Conservation (phyloP, 2,888 invertebrate genomes). For the Catocala fraxini region DNA sequence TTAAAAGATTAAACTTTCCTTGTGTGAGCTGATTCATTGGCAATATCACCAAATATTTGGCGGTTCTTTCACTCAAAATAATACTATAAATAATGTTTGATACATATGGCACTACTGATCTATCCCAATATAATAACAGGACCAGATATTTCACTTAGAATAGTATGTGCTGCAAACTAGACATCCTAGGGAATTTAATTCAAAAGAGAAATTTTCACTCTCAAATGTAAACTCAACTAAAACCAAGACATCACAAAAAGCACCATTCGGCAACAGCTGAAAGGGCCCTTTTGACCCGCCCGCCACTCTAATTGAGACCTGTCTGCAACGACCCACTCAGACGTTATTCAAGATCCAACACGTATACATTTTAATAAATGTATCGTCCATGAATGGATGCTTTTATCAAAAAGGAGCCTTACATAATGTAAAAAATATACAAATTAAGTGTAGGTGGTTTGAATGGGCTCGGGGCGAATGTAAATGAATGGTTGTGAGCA, state of each 20-base stretch:
- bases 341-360: conserved; percentile 73
- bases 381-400: conserved; percentile 81
- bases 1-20: no score
- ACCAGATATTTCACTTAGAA: no score
- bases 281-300: conserved; percentile 49
- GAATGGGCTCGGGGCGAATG: conserved; percentile 69
- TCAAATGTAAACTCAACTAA: conserved; percentile 26
- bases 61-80: no score
- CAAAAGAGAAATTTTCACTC: not conserved
- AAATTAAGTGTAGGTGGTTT: conserved; percentile 81
- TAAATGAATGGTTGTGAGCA: conserved; percentile 65
- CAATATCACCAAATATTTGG: no score
- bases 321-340: conserved; percentile 78
- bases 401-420: conserved; percentile 80
- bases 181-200: not conserved
- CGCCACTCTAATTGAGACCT: conserved; percentile 52
- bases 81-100: no score
- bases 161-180: no score
- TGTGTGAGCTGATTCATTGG: no score
- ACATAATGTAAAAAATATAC: conserved; percentile 80
- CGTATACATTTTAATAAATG: conserved; percentile 86
- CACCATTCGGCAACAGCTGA: conserved; percentile 42
- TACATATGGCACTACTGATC: no score
- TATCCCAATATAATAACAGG: no score
- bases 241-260: conserved; percentile 47